phyloP scores from a whole-genome alignment of 2,113 vertebrate species.

The Todiramphus saurophagus region DNA sequence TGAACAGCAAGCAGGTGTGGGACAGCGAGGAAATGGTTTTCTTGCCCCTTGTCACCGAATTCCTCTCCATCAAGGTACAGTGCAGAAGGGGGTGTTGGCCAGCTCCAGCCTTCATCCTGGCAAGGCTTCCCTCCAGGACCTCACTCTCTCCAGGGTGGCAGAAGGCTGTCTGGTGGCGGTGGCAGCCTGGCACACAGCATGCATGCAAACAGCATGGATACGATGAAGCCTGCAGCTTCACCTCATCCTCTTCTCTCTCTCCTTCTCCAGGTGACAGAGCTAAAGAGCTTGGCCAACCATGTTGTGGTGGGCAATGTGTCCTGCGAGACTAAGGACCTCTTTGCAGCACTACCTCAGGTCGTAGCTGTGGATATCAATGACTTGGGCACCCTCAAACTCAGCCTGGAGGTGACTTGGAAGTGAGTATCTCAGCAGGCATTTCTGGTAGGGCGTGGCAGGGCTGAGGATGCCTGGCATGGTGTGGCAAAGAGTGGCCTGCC shows the following conservation, averaged over 20 bases:
- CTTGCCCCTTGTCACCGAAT: conserved; percentile 91
- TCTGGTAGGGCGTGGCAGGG: neutral
- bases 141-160: neutral
- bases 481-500: neutral
- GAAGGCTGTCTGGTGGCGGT: neutral
- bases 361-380: conserved; percentile 98
- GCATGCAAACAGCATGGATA: neutral
- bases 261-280: conserved; percentile 85
- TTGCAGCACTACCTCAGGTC: conserved; percentile 89
- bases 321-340: conserved; percentile 96
- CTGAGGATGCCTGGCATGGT: neutral
- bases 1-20: conserved; percentile 94
- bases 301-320: conserved; percentile 94
- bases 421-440: conserved; percentile 69
- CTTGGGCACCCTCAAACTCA: conserved; percentile 95
- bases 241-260: neutral
- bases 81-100: neutral
- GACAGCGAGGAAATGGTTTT: conserved; percentile 95
- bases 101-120: neutral
- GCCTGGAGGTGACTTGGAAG: conserved; percentile 96
- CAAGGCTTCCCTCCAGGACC: neutral
- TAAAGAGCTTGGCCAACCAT: conserved; percentile 94
- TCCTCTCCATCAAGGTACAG: conserved; percentile 93
- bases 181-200: neutral
- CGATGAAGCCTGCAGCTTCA: neutral